Evolutionary conservation across 2,113 vertebrate genomes (phyloP), one percentile per base, ranked within the genome.

Genomic region (Dermatemys mawii): DNA sequence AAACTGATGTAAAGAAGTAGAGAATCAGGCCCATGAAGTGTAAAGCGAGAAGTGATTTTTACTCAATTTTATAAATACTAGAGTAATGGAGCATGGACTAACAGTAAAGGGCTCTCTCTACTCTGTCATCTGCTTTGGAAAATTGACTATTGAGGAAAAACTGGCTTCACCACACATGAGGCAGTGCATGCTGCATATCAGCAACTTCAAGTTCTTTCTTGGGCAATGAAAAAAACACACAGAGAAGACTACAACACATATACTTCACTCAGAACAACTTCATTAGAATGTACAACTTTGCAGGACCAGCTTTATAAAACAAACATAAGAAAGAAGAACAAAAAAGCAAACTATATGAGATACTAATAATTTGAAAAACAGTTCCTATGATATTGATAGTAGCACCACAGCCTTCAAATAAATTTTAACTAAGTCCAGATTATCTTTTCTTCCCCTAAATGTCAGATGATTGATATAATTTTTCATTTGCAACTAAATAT

Each of bases 91-190:
- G 73, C 70, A 79, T 85, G 78, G 78, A 38, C 35, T 91, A 22
- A 53, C 22, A 32, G 6, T 2, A 75, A 1, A 85, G 73, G 3
- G 51, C 75, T 49, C 38, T 50, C 86, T 53, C 6, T 84, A 19
- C 78, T 87, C 57, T 48, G 6, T 57, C n/a, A 9, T 12, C 54
- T 84, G 83, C 91, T 75, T 73, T 81, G 57, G 60, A 94, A 92
- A 96, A 55, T 35, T 73, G 73, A 90, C 88, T 76, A 0, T 32
- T 44, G 76, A 63, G 88, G 54, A 85, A 38, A 27, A 67, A 91
- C 76, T 60, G 80, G 80, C 93, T 94, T 93, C 81, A 53, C 88
- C 90, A 87, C 1, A 87, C 78, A 82, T 89, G 81, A 93, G 92
- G 88, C 76, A 87, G 27, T 57, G 53, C n/a, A 49, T 27, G 41